Base-by-base conservation (phyloP, 1,140 invertebrate species). In the Cardiocondyla obscurior region DNA sequence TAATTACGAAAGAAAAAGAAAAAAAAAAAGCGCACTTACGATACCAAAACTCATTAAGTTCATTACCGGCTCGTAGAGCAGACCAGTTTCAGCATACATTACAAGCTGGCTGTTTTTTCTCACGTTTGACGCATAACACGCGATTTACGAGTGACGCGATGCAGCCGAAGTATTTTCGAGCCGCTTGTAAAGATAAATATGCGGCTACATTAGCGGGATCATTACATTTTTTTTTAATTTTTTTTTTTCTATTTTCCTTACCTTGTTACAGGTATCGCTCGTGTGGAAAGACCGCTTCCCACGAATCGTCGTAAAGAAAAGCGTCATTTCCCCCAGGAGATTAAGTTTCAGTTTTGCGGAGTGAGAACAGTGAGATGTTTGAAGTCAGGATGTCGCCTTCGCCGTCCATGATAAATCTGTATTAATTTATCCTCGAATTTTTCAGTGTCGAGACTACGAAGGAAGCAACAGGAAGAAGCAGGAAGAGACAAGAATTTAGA, bases 181-280 rank as follows among this genome's bases (percentile, higher is more conserved):
- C 16, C 51, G 49, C 22, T 58, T 12, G 14, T 51, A 64, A 82
- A 51, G 51, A 73, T 49, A 51, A 72, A 49, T 8, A 39, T 10
- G 57, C 14, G 39, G 28, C 39, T 57, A 30, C 22, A 73, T 44
- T 16, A 74, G 19, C 5, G 49, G 5, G 25, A 33, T 81, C 49
- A 69, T 79, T 70, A 51, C 8, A 36, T 53, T n/a, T 72, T 70
- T 81, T 73, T 81, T n/a, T n/a, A n/a, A n/a, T n/a, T n/a, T n/a
- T n/a, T n/a, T 53, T n/a, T 72, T 70, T 81, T 73, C 73, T 55
- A 42, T 28, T 44, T 65, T 16, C 1, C 1, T 76, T 30, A 49
- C 39, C n/a, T 83, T 25, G 8, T 33, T 62, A 12, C 6, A 64
- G 28, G 19, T 12, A 25, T 60, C 33, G 55, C 33, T 3, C 28